Evolutionary conservation across 1,140 invertebrate species (phyloP), one percentile per base, ranked within the genome.

Genomic region (Bombyx mandarina): DNA sequence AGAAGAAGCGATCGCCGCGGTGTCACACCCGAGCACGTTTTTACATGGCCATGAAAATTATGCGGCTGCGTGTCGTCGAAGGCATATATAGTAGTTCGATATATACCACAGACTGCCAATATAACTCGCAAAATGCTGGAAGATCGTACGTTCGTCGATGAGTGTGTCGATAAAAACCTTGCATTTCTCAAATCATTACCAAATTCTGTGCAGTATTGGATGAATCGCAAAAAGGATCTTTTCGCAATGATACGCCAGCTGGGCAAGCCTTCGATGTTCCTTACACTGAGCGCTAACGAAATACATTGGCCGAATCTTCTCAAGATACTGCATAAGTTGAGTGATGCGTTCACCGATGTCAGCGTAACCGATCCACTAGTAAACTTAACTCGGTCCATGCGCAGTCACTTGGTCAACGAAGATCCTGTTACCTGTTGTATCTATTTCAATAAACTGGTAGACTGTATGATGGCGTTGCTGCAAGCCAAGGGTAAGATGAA

Each of bases 1-100:
- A 10, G 59, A 69, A 51, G 55, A 42, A 52, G 50, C 53, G 57
- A 58, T 22, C 45, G 57, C 18, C 57, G 57, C 49, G 57, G 50
- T 52, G 57, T 45, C 50, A 58, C 57, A 45, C 57, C 57, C 35
- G 18, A 52, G 35, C 22, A 52, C 22, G 50, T 52, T 26, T 52
- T 52, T 52, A 52, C 50, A 45, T 43, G 45, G 57, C 57, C 46
- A 58, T 58, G 57, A 58, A 58, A 51, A 58, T 58, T 58, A 43
- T 58, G 47, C 50, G 57, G 45, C 44, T 58, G 51, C 43, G 45
- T 9, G 44, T 54, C 42, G 52, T 45, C 12, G 50, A 52, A 26
- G 50, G 50, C 12, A 52, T 52, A 26, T 52, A 52, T 26, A 52
- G 43, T 43, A 54, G 43, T 54, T 35, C 52, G 52, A 43, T 44